Evolutionary conservation across 2,888 invertebrate species (phyloP), one percentile per base, ranked within the genome.

Genomic region (Caenorhabditis sp.): DNA sequence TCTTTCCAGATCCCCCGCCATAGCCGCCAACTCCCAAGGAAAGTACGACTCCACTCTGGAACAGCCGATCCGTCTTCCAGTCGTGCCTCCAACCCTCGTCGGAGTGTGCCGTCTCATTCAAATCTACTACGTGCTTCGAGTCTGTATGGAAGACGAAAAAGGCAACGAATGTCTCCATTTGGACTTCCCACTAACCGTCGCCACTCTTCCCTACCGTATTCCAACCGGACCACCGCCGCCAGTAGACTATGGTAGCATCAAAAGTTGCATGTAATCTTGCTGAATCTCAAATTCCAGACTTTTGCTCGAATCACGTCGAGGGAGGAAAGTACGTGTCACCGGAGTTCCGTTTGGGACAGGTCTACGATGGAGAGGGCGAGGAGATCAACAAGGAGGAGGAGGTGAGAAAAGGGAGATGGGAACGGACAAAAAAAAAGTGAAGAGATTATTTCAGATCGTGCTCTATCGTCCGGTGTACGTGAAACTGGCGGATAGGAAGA

Each of bases 241-340:
- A 10, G 86, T 92, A 3, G 90, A 90, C 51, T 91, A 92, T 80
- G 92, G 92, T 92, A 68, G n/a, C n/a, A n/a, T n/a, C n/a, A n/a
- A n/a, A n/a, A n/a, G n/a, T n/a, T n/a, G 31, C 7, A 31, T 31
- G 31, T 31, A 7, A 6, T 31, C 7, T 31, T n/a, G n/a, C n/a
- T n/a, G n/a, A n/a, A 31, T 31, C 31, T 19, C 56, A 0, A 10
- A 1, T 81, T 93, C 5, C 92, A 95, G 95, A 95, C 91, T 94
- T 94, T 80, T 95, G 95, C 31, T 94, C 94, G 77, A 94, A 95
- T 61, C 95, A 95, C 88, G 95, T 95, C 0, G 95, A 95, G 92
- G 95, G 95, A 14, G 95, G 95, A 0, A 94, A 95, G 93, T 95
- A 95, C 93, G 94, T 95, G 61, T 95, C 95, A 24, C 95, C 95